Conservation (phyloP, 2,888 invertebrate species). For the Parascotia fuliginaria region DNA sequence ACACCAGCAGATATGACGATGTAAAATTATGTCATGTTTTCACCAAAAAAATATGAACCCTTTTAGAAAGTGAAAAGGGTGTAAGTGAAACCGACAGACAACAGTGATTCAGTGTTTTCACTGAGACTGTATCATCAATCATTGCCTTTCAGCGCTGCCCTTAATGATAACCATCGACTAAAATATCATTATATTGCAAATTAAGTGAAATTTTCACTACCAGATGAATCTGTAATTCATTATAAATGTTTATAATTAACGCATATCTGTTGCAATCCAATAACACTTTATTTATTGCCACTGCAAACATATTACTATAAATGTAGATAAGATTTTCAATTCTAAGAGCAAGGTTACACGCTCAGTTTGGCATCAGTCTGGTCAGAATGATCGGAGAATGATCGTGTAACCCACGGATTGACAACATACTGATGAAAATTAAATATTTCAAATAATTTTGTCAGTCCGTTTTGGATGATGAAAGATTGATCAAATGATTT, state of each 20-base stretch:
- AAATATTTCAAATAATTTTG: too few species aligned
- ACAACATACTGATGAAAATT: too few species aligned
- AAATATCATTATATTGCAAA: slow-evolving; percentile 45
- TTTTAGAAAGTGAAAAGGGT: slow-evolving; percentile 51
- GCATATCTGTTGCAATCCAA: background rate
- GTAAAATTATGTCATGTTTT: slow-evolving; percentile 37
- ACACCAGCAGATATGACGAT: slow-evolving; percentile 13
- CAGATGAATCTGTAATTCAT: slow-evolving; percentile 28
- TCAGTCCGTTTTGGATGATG: too few species aligned
- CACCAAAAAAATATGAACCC: slow-evolving; percentile 46
- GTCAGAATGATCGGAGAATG: too few species aligned
- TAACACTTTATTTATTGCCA: background rate
- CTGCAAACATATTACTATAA: too few species aligned
- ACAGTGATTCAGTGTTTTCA: slow-evolving; percentile 64
- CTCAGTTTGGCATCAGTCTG: too few species aligned
- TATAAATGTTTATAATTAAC: slow-evolving; percentile 10
- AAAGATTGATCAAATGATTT: too few species aligned
- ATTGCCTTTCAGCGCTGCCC: slow-evolving; percentile 45
- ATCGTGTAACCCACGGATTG: too few species aligned
- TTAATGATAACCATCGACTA: slow-evolving; percentile 56
- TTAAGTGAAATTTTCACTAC: slow-evolving; percentile 42
- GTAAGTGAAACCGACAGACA: slow-evolving; percentile 58
- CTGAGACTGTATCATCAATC: slow-evolving; percentile 57
- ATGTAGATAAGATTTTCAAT: too few species aligned
- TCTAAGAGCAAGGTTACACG: too few species aligned